phyloP scores from a whole-genome alignment of 2,113 vertebrate genomes.

The Microtus montanus region DNA sequence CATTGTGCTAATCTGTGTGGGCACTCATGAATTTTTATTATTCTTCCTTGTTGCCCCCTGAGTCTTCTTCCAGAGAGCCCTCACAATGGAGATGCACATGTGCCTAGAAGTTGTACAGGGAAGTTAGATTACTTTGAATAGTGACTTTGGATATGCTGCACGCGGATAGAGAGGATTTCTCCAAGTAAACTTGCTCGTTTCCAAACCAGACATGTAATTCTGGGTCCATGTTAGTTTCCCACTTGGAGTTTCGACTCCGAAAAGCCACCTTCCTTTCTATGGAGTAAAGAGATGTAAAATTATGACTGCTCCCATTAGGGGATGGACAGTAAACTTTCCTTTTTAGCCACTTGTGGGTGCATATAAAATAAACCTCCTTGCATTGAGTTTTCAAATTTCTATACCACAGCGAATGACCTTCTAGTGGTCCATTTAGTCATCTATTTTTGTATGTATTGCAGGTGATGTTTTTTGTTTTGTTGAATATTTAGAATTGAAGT shows the following conservation, averaged over 20 bases:
- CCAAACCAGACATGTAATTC: not conserved
- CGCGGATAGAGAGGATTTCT: not conserved
- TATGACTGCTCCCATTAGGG: not conserved
- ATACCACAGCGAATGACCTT: not conserved
- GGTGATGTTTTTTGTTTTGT: not conserved
- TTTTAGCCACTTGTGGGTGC: not conserved
- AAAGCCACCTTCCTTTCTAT: not conserved
- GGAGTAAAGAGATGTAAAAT: not conserved
- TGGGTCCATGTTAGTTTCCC: not conserved
- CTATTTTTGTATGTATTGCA: not conserved
- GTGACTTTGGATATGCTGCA: too few relatives aligned
- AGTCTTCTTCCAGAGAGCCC: not conserved
- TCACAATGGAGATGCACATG: not conserved
- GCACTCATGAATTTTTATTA: not conserved
- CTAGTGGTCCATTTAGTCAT: not conserved
- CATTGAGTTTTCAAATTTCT: not conserved
- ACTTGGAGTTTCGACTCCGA: not conserved
- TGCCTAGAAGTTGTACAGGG: not conserved
- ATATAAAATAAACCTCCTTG: not conserved
- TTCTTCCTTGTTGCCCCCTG: not conserved
- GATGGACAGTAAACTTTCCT: not conserved
- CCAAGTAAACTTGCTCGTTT: not conserved
- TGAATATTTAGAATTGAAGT: slow-evolving; percentile 1
- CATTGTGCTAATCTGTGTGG: not conserved
- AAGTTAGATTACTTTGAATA: accelerated